phyloP scores from a whole-genome alignment of 2,888 invertebrate species.

The Dryomyza anilis region DNA sequence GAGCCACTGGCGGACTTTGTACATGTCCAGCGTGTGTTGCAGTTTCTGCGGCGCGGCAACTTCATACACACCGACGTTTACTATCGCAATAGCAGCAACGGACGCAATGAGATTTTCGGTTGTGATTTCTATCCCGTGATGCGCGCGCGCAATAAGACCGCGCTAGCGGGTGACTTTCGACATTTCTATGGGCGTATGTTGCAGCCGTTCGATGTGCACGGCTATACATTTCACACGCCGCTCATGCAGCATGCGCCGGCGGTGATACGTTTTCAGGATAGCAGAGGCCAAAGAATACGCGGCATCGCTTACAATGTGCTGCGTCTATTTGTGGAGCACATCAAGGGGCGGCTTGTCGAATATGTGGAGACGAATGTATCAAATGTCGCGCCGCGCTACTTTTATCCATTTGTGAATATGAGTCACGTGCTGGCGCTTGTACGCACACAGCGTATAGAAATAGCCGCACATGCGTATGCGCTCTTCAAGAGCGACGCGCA shows the following conservation, averaged over 20 bases:
- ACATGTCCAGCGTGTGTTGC: constrained; percentile 10
- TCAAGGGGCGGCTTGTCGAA: constrained; percentile 43
- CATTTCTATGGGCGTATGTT: not conserved
- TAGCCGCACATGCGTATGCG: constrained; percentile 50
- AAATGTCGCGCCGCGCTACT: constrained; percentile 36
- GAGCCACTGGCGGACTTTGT: constrained; percentile 23
- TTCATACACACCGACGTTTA: constrained; percentile 42
- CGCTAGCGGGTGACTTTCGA: constrained; percentile 24
- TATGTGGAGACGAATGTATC: constrained; percentile 33
- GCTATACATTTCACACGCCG: constrained; percentile 42
- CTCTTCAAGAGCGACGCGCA: constrained; percentile 43
- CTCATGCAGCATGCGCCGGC: constrained; percentile 46
- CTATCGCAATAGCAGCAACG: constrained; percentile 35
- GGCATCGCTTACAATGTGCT: constrained; percentile 36
- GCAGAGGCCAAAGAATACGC: constrained; percentile 26
- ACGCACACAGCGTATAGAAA: constrained; percentile 35
- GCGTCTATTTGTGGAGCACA: constrained; percentile 38
- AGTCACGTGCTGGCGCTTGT: constrained; percentile 45
- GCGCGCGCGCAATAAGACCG: constrained; percentile 37
- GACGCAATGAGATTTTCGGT: constrained; percentile 40
- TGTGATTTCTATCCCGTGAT: constrained; percentile 37
- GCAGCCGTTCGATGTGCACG: constrained; percentile 34
- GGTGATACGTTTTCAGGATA: constrained; percentile 40
- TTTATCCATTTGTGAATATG: constrained; percentile 45
- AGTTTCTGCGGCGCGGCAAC: constrained; percentile 34